Evolutionary conservation across 2,797 vertebrate genomes (phyloP).

Genomic region (Anguilla obscura): DNA sequence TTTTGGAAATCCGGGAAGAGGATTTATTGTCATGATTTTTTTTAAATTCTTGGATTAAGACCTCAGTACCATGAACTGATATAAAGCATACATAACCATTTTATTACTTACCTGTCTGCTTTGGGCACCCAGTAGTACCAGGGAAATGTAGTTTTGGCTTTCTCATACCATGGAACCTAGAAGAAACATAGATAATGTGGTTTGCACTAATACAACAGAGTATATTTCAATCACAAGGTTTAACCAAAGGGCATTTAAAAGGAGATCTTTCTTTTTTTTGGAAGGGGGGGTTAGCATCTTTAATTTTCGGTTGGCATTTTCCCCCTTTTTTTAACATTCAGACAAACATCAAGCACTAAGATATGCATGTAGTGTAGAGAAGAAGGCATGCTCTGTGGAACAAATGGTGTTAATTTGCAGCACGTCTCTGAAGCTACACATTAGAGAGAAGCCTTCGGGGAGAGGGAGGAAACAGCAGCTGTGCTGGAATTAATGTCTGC

Average conservation of each 20-base stretch:
- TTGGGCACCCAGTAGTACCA: neutral
- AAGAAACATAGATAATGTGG: slow-evolving; percentile 18
- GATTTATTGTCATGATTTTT: neutral
- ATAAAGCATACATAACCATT: neutral
- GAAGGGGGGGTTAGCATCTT: slow-evolving; percentile 35
- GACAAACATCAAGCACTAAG: slow-evolving; percentile 74
- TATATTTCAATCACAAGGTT: slow-evolving; percentile 32
- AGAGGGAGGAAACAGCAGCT: slow-evolving; percentile 79
- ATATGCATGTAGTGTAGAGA: slow-evolving; percentile 81
- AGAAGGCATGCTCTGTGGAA: slow-evolving; percentile 87
- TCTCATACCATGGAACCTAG: slow-evolving; percentile 21
- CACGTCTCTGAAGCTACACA: slow-evolving; percentile 84
- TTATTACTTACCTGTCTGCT: neutral
- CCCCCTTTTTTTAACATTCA: slow-evolving; percentile 63
- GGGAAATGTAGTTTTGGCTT: neutral
- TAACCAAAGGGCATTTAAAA: slow-evolving; percentile 32
- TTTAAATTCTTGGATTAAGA: neutral
- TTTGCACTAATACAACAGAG: slow-evolving; percentile 12
- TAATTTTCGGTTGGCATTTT: slow-evolving; percentile 41
- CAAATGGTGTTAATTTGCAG: slow-evolving; percentile 94
- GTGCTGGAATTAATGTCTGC: slow-evolving; percentile 90
- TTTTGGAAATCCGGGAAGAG: neutral
- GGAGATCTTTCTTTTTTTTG: slow-evolving; percentile 31
- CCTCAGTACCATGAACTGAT: neutral
- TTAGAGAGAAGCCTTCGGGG: slow-evolving; percentile 85